phyloP scores from a whole-genome alignment of 2,797 vertebrate species.

The Falco rusticolus region DNA sequence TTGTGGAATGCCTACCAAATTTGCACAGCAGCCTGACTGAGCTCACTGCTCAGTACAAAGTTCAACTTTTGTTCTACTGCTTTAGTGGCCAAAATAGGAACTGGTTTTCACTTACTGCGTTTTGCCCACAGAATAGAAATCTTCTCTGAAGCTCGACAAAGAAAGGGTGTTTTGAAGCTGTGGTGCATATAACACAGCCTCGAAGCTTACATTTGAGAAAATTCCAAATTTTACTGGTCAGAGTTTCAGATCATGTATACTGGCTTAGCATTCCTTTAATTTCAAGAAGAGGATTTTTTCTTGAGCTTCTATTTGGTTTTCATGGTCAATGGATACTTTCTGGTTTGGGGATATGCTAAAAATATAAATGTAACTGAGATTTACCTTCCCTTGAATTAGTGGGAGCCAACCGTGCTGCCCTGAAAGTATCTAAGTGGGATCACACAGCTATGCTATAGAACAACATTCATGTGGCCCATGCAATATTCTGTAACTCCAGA shows the following conservation, averaged over 20 bases:
- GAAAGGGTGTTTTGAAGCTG: background rate
- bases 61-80: background rate
- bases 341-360: background rate
- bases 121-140: background rate
- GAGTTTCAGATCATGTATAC: background rate
- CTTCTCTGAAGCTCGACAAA: background rate
- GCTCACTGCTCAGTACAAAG: background rate
- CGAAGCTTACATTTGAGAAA: background rate
- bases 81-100: background rate
- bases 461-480: background rate
- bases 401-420: background rate
- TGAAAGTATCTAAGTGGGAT: background rate
- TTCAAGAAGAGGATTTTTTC: background rate
- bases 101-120: background rate
- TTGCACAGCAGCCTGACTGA: background rate
- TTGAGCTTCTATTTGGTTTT: background rate
- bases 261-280: background rate
- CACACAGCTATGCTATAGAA: background rate
- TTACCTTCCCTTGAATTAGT: background rate
- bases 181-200: background rate
- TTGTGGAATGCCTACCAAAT: background rate
- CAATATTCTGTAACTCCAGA: background rate
- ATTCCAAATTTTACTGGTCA: background rate
- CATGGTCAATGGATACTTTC: background rate
- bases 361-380: background rate